Evolutionary conservation across 92 coral and sea anemone species (phyloP).

Genomic region (Umimayanthus chanpuru): DNA sequence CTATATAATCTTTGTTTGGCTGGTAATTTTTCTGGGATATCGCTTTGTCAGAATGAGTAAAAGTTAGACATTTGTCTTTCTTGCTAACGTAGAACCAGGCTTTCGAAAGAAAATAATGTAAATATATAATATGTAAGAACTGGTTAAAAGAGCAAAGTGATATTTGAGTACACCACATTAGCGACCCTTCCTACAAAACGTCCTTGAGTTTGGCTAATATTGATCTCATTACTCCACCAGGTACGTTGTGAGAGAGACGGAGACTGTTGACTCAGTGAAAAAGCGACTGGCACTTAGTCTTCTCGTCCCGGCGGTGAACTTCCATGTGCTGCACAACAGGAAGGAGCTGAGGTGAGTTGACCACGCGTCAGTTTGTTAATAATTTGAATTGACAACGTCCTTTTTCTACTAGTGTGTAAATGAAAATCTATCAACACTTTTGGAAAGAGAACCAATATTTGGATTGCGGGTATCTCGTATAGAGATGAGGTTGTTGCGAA

Average conservation of each 20-base stretch:
- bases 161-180: too few species aligned
- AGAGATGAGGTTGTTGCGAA: too few species aligned
- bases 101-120: neutral
- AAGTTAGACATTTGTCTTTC: neutral
- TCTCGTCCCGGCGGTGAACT: constrained; percentile 86
- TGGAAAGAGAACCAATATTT: too few species aligned
- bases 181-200: too few species aligned
- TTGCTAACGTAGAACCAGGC: neutral
- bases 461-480: too few species aligned
- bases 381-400: too few species aligned
- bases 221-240: neutral
- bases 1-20: too few species aligned
- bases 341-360: constrained; percentile 79
- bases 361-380: neutral
- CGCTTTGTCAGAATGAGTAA: neutral
- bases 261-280: constrained; percentile 83
- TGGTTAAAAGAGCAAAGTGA: too few species aligned
- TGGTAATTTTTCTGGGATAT: neutral
- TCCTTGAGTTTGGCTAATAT: too few species aligned
- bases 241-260: constrained; percentile 77
- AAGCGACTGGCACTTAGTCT: constrained; percentile 79
- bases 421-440: too few species aligned
- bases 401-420: too few species aligned
- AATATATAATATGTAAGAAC: too few species aligned
- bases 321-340: constrained; percentile 83